Evolutionary conservation across 1,140 invertebrate genomes (phyloP).

Genomic region (Platorchestia sp.): DNA sequence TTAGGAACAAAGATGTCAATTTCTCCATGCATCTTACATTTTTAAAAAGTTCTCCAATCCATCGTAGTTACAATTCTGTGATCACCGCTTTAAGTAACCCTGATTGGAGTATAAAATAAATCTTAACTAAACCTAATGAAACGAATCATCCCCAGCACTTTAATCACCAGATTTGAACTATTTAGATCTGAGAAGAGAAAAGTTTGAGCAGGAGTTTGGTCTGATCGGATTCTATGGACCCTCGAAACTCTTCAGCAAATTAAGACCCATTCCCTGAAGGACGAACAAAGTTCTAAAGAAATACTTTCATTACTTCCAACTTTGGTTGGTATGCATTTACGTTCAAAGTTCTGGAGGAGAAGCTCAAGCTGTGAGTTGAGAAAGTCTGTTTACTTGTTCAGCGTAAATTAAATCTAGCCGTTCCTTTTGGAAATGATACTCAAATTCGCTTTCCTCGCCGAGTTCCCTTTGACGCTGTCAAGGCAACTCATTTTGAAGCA

Average conservation of each 20-base stretch:
- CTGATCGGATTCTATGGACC: not conserved
- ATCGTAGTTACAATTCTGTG: not conserved
- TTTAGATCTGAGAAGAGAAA: not conserved
- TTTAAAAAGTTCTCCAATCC: not conserved
- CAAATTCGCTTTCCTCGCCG: not conserved
- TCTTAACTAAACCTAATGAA: not conserved
- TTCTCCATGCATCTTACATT: not conserved
- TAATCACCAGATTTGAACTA: not conserved
- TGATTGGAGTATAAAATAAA: not conserved
- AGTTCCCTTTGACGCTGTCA: not conserved
- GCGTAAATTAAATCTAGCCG: not conserved
- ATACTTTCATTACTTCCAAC: not conserved
- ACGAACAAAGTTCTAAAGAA: not conserved
- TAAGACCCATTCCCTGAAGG: not conserved
- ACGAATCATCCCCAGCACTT: not conserved
- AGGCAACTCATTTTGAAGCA: not conserved
- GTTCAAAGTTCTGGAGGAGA: not conserved
- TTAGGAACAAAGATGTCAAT: not conserved
- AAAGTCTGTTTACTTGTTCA: not conserved
- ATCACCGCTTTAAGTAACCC: not conserved
- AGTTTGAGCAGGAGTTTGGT: not conserved
- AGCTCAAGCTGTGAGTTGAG: not conserved
- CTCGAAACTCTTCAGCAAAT: not conserved
- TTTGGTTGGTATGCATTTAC: not conserved
- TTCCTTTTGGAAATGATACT: not conserved